Evolutionary conservation across 2,888 invertebrate species (phyloP).

Genomic region (Onthophagus sagittarius): DNA sequence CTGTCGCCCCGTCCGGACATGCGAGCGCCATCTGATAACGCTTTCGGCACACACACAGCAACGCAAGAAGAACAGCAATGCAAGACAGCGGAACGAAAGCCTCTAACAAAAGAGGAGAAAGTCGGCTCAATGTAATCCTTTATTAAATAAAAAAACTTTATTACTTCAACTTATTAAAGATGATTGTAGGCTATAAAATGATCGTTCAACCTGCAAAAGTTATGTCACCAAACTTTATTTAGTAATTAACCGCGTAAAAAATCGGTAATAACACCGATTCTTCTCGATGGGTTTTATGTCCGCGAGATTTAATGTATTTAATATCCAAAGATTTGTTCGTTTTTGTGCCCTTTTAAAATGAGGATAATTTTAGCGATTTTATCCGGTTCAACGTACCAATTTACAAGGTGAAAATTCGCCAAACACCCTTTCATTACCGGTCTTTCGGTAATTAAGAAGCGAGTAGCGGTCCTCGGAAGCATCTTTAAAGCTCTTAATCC

Average conservation of each 20-base stretch:
- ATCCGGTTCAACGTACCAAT: not conserved
- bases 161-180: too few relatives aligned
- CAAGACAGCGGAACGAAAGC: not conserved
- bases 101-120: not conserved
- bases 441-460: not conserved
- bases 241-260: too few relatives aligned
- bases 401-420: not conserved
- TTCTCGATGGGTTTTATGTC: too few relatives aligned
- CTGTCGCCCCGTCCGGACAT: slow-evolving; percentile 23
- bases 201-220: too few relatives aligned
- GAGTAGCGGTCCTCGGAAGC: not conserved
- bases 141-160: too few relatives aligned
- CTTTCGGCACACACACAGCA: not conserved
- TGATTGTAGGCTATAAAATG: too few relatives aligned
- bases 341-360: not conserved
- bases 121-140: not conserved
- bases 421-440: not conserved
- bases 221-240: too few relatives aligned
- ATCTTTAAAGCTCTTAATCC: not conserved
- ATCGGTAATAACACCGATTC: too few relatives aligned
- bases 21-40: slow-evolving; percentile 15
- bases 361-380: not conserved
- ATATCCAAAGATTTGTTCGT: not conserved
- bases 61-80: not conserved
- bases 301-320: not conserved